A percentile compares a stretch with the other conserved stretches of the same genome.
These are phyloP conservation scores for Rhegmatorhina hoffmannsi DNA, from an alignment of 2,113 vertebrate genomes.

Conservation along the genomic window DNA sequence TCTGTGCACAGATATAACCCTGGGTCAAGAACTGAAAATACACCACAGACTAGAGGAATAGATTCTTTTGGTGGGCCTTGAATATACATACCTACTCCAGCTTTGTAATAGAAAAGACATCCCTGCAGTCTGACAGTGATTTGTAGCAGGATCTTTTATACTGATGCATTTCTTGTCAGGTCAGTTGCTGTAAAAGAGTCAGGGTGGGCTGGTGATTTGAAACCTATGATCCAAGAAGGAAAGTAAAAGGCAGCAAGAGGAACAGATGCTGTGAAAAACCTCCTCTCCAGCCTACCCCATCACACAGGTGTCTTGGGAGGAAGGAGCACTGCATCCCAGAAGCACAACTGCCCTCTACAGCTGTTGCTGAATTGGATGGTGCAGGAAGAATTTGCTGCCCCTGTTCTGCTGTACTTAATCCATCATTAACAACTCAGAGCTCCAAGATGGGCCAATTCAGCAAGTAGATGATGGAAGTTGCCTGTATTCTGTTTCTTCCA, in stretches of 20 bases:
- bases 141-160: background rate
- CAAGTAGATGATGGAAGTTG: background rate
- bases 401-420: background rate
- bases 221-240: background rate
- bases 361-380: background rate
- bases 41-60: background rate
- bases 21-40: conserved; percentile 6
- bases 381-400: background rate
- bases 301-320: background rate
- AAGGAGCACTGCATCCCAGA: background rate
- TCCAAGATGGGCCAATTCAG: background rate
- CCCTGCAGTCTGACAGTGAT: conserved; percentile 24
- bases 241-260: background rate
- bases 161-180: background rate
- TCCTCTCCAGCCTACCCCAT: background rate
- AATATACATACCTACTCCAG: background rate
- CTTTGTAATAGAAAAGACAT: background rate
- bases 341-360: background rate
- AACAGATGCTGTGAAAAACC: background rate
- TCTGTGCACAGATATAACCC: background rate
- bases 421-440: background rate
- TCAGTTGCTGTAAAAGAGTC: background rate
- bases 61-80: background rate
- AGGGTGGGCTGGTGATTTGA: background rate
- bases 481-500: background rate